Base-by-base conservation (phyloP, 1,140 invertebrate species). In the Papilio xuthus region DNA sequence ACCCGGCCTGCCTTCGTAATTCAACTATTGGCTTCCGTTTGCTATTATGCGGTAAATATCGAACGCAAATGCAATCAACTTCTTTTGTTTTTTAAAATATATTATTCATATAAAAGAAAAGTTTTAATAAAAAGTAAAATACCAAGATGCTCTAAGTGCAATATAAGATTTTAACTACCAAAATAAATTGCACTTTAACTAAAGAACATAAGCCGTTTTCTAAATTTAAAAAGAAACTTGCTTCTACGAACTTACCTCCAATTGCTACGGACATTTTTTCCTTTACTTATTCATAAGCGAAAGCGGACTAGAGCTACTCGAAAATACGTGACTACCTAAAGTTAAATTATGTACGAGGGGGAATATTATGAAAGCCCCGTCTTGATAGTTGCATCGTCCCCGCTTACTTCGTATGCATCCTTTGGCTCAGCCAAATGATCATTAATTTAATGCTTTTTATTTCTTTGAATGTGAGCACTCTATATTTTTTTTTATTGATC, bases 231-330 rank as follows among this genome's bases (percentile, higher is more conserved):
- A 83, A 84, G 71, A 81, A 86, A 86, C 78, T 75, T 82, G 84
- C 79, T 84, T 76, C 71, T 75, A 78, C 78, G 80, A 84, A 83
- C 79, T 80, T 81, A 81, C 71, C 78, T 84, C 83, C 87, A 87
- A 92, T 90, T 88, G 90, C 85, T 84, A 84, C 84, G 81, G 86
- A 88, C 89, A 88, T 89, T 91, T 90, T 89, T 85, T 86, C 81
- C 83, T 85, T 92, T 86, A 91, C 78, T 92, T 92, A 92, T 92
- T 91, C 89, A 92, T 88, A 90, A 86, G 83, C 82, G 79, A 90
- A 92, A 90, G 88, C 86, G 88, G 80, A 85, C 88, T 88, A 87
- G 80, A 87, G 88, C 86, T 87, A 85, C 88, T 89, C 82, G 88
- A 90, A 90, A 89, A 89, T 91, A 92, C 90, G 89, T 90, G 89